These are phyloP conservation scores for Loxodonta africana DNA, from an alignment of 2,113 vertebrate species.

Conservation along the genomic window DNA sequence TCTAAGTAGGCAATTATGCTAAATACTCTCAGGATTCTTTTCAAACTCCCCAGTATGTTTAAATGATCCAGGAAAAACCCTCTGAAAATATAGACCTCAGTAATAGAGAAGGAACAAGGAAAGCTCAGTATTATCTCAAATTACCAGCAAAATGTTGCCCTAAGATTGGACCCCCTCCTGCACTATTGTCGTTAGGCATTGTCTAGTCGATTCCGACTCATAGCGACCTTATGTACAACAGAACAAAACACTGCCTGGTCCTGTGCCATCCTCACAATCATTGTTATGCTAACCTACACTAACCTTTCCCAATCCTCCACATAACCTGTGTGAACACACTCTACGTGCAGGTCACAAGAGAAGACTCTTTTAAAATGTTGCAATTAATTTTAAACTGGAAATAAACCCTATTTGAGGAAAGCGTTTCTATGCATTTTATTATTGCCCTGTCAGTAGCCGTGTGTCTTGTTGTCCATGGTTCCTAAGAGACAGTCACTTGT, in stretches of 20 bases:
- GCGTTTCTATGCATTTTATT: not conserved
- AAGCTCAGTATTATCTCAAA: not conserved
- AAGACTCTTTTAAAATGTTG: not conserved
- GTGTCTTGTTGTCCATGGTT: not conserved
- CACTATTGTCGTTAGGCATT: no score
- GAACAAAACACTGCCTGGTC: no score
- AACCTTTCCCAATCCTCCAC: not conserved
- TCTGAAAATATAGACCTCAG: not conserved
- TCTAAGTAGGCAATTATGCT: not conserved
- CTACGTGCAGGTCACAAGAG: rapidly evolving
- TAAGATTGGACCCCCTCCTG: not conserved
- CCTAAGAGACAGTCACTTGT: not conserved
- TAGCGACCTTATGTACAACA: no score
- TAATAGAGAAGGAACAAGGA: not conserved
- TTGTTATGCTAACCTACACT: no score
- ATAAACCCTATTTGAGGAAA: not conserved
- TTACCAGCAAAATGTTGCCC: not conserved
- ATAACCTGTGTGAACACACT: no score
- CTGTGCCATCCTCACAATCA: no score
- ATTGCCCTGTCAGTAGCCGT: not conserved
- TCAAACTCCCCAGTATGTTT: not conserved
- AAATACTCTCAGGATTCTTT: not conserved
- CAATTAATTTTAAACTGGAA: not conserved
- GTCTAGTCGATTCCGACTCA: no score
- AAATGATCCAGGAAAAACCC: not conserved